Evolutionary conservation across 2,888 invertebrate genomes (phyloP).

Genomic region (Lordiphosa andalusiaca): DNA sequence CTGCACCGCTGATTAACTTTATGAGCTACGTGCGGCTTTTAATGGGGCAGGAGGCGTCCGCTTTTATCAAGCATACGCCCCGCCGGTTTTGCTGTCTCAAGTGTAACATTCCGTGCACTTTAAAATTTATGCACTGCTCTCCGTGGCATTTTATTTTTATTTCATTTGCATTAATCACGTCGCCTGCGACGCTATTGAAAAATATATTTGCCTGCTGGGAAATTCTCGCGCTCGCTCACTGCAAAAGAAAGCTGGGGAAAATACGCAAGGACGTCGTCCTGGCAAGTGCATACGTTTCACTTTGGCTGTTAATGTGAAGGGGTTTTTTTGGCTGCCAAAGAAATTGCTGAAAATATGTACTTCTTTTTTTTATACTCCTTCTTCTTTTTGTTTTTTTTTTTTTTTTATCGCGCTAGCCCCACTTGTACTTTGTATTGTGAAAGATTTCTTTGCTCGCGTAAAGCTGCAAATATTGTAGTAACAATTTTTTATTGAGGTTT

Average conservation of each 20-base stretch:
- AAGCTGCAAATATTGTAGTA: slow-evolving; percentile 72
- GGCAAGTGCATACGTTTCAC: slow-evolving; percentile 73
- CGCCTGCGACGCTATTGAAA: slow-evolving; percentile 73
- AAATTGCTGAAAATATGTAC: slow-evolving; percentile 20
- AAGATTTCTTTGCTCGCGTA: slow-evolving; percentile 55
- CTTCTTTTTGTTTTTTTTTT: not conserved
- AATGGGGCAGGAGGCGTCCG: slow-evolving; percentile 44
- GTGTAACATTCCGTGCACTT: slow-evolving; percentile 67
- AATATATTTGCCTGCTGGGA: slow-evolving; percentile 75
- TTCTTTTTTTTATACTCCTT: slow-evolving; percentile 10
- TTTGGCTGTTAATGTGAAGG: slow-evolving; percentile 72
- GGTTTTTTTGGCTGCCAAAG: slow-evolving; percentile 49
- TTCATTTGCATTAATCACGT: slow-evolving; percentile 75
- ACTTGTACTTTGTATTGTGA: slow-evolving; percentile 53
- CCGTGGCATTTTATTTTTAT: slow-evolving; percentile 56
- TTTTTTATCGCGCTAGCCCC: slow-evolving; percentile 23
- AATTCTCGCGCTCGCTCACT: slow-evolving; percentile 55
- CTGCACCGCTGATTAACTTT: slow-evolving; percentile 67
- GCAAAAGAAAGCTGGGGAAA: slow-evolving; percentile 15
- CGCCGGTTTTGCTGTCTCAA: slow-evolving; percentile 51
- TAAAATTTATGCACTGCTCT: slow-evolving; percentile 56
- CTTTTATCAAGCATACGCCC: slow-evolving; percentile 63
- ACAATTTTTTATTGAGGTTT: slow-evolving; percentile 74
- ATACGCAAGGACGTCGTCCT: slow-evolving; percentile 50
- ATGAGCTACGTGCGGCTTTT: slow-evolving; percentile 70